Percentiles rank a stretch among this genome's conserved stretches.
Conservation (phyloP, 1,140 invertebrate species). For the Homarus americanus region DNA sequence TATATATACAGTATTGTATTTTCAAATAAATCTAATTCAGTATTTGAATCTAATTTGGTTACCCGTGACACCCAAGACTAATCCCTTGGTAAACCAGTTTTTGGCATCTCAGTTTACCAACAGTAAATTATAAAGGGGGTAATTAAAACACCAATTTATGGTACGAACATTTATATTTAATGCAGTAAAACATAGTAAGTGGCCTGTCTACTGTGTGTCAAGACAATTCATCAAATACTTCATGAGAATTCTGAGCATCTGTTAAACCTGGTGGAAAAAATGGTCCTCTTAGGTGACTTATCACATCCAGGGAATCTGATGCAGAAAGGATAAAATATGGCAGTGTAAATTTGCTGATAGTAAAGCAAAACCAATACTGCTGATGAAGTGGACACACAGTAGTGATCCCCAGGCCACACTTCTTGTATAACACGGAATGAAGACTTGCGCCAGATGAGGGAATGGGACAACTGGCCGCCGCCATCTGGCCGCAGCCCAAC, state of each 20-base stretch:
- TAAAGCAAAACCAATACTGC: conserved; percentile 43
- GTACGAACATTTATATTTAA: conserved; percentile 61
- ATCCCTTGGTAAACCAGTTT: too few species aligned
- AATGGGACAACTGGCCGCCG: too few species aligned
- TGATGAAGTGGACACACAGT: conserved; percentile 38
- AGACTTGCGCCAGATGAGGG: conserved; percentile 58
- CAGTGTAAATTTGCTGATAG: conserved; percentile 43
- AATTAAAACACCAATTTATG: conserved; percentile 13
- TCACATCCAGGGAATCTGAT: conserved; percentile 42
- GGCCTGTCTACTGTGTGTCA: conserved; percentile 45
- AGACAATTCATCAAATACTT: conserved; percentile 33
- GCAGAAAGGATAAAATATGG: conserved; percentile 29
- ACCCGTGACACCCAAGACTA: too few species aligned
- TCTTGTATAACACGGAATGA: conserved; percentile 55
- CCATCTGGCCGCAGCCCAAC: too few species aligned
- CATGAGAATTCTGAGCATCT: conserved; percentile 41
- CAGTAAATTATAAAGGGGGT: not conserved
- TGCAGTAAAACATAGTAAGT: conserved; percentile 54
- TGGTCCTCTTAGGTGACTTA: conserved; percentile 37
- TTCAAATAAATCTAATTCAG: too few species aligned
- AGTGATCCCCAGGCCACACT: conserved; percentile 43
- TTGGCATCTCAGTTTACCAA: too few species aligned
- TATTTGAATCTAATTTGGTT: too few species aligned
- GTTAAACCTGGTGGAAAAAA: conserved; percentile 19
- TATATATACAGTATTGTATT: too few species aligned